Evolutionary conservation across 2,888 invertebrate genomes (phyloP).

Genomic region (Acleris sparsana): DNA sequence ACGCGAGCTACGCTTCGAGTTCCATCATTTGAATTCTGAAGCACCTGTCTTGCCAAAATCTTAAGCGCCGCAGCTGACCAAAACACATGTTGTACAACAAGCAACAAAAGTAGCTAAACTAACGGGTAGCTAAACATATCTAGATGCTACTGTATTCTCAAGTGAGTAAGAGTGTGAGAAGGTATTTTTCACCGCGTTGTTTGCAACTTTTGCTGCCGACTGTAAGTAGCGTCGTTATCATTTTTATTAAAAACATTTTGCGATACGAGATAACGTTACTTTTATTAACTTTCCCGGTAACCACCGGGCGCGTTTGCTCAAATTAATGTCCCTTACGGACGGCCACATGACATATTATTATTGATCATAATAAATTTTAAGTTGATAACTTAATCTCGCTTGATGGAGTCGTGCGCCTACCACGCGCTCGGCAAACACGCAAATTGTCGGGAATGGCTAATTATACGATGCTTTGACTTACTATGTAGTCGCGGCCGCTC

Average conservation of each 20-base stretch:
- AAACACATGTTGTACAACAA: constrained; percentile 10
- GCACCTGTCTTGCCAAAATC: constrained; percentile 13
- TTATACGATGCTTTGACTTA: constrained; percentile 21
- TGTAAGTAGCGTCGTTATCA: constrained; percentile 48
- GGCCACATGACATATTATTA: constrained; percentile 56
- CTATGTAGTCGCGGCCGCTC: constrained; percentile 12
- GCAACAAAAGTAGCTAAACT: too few species aligned
- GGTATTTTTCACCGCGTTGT: too few species aligned
- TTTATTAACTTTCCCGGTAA: constrained; percentile 57
- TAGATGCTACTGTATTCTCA: too few species aligned
- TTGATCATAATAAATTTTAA: constrained; percentile 61
- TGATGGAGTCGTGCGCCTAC: constrained; percentile 46
- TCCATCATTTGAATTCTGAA: not conserved
- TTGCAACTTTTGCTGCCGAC: too few species aligned
- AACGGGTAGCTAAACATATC: too few species aligned
- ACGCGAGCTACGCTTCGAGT: too few species aligned
- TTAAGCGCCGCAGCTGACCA: constrained; percentile 27
- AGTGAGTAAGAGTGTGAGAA: too few species aligned
- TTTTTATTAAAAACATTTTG: constrained; percentile 51
- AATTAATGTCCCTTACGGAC: constrained; percentile 44
- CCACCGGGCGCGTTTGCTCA: constrained; percentile 44
- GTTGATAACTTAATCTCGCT: constrained; percentile 66
- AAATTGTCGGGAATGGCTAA: constrained; percentile 38
- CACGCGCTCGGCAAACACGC: constrained; percentile 45
- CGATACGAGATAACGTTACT: constrained; percentile 50